Evolutionary conservation across 2,888 invertebrate species (phyloP).

Genomic region (Dicranocentrus wangi): DNA sequence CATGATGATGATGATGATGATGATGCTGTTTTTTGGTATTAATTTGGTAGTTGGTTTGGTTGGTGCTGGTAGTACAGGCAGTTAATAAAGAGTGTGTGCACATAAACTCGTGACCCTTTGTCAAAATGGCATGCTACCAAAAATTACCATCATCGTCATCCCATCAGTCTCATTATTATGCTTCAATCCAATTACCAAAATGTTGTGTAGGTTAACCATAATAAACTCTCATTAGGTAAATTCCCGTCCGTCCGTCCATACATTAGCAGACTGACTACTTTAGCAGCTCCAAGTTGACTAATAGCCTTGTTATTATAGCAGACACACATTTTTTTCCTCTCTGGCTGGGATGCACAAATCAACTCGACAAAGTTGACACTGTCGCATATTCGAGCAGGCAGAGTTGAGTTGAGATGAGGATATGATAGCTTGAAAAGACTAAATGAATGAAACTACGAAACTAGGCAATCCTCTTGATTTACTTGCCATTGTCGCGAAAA

Average conservation of each 20-base stretch:
- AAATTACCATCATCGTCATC: constrained; percentile 33
- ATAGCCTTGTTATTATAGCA: constrained; percentile 25
- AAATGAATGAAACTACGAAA: too few species aligned
- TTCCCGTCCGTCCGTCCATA: constrained; percentile 3
- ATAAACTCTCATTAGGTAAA: constrained; percentile 60
- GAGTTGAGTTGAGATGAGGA: constrained; percentile 32
- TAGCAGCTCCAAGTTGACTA: constrained; percentile 30
- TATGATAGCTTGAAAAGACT: too few species aligned
- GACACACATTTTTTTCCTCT: constrained; percentile 32
- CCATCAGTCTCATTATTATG: constrained; percentile 60
- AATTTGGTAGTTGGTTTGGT: too few species aligned
- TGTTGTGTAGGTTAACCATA: constrained; percentile 60
- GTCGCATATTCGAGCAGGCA: constrained; percentile 34
- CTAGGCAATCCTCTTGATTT: neutral
- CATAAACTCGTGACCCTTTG: constrained; percentile 42
- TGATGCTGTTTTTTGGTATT: neutral
- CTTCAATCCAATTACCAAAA: constrained; percentile 54
- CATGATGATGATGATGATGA: too few species aligned
- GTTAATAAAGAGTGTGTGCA: too few species aligned
- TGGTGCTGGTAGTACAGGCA: too few species aligned
- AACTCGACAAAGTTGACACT: constrained; percentile 43
- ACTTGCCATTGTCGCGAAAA: constrained; percentile 2
- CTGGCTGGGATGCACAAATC: constrained; percentile 25
- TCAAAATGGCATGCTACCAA: constrained; percentile 53
- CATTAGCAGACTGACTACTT: neutral